Conservation (phyloP, 2,888 invertebrate genomes). For the Tetragonisca angustula region DNA sequence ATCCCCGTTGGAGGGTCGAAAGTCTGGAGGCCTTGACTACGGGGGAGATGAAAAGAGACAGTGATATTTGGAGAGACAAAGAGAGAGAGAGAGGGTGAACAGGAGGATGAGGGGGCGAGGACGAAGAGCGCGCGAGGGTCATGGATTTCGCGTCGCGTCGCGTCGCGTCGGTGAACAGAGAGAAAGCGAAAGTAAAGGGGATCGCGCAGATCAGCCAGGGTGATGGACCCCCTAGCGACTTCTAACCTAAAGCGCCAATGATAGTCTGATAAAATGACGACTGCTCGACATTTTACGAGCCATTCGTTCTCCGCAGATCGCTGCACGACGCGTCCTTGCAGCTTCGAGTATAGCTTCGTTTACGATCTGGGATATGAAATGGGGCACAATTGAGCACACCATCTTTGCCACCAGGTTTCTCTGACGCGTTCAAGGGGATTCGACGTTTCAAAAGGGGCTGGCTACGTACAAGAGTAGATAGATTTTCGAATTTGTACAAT, state of each 20-base stretch:
- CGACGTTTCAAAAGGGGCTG: no score
- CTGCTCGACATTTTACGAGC: constrained; percentile 5
- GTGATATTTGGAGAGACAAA: background rate
- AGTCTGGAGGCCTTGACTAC: constrained; percentile 63
- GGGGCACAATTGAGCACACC: background rate
- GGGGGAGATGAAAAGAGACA: constrained; percentile 24
- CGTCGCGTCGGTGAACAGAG: background rate
- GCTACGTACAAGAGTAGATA: no score
- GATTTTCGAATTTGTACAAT: no score
- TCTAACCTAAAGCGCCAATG: constrained; percentile 12
- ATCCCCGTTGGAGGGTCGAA: constrained; percentile 54
- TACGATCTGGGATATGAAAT: background rate
- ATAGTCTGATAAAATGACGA: constrained; percentile 14
- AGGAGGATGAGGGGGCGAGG: background rate
- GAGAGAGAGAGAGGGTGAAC: no score
- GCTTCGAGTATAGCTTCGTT: background rate
- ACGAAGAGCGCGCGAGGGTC: constrained; percentile 38
- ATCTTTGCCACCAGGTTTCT: background rate
- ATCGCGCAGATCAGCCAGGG: background rate
- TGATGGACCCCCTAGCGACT: background rate
- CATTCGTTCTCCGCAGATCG: background rate
- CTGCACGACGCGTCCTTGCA: background rate
- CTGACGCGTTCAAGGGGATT: no score
- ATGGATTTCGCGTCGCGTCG: constrained; percentile 41
- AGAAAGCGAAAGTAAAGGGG: constrained; percentile 35